These are phyloP conservation scores for Polymixis flavicincta DNA, from an alignment of 2,888 invertebrate species.

Conservation along the genomic window DNA sequence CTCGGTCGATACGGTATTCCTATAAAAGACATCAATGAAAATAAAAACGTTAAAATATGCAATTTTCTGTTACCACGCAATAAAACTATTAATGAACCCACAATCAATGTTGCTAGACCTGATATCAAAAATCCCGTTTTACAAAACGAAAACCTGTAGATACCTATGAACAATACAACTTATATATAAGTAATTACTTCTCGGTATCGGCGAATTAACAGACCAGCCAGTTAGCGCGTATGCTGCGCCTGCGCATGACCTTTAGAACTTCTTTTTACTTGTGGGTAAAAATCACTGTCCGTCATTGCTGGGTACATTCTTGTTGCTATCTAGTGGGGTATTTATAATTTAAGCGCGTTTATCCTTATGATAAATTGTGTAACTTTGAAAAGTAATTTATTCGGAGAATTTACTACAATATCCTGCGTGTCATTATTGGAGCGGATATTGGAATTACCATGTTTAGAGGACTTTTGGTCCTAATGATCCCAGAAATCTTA, in stretches of 20 bases:
- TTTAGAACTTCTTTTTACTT: slow-evolving; percentile 63
- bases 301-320: slow-evolving; percentile 58
- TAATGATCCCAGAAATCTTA: not conserved
- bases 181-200: slow-evolving; percentile 58
- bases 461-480: not conserved
- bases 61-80: slow-evolving; percentile 2
- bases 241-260: slow-evolving; percentile 53
- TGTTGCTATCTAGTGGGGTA: slow-evolving; percentile 27
- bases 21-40: slow-evolving; percentile 29
- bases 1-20: not conserved
- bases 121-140: slow-evolving; percentile 57
- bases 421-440: too few species aligned
- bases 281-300: slow-evolving; percentile 60
- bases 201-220: slow-evolving; percentile 59
- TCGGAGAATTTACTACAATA: not conserved
- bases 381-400: not conserved
- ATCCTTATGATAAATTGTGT: slow-evolving; percentile 29
- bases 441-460: too few species aligned
- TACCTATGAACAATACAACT: slow-evolving; percentile 42
- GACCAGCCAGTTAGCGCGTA: slow-evolving; percentile 50
- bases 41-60: slow-evolving; percentile 4
- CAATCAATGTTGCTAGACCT: slow-evolving; percentile 45
- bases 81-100: slow-evolving; percentile 6
- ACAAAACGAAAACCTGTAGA: slow-evolving; percentile 33
- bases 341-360: slow-evolving; percentile 25